Percentiles rank a stretch among this genome's conserved stretches.
Evolutionary conservation across 2,888 invertebrate species (phyloP).

Genomic region (Xylota sylvarum): DNA sequence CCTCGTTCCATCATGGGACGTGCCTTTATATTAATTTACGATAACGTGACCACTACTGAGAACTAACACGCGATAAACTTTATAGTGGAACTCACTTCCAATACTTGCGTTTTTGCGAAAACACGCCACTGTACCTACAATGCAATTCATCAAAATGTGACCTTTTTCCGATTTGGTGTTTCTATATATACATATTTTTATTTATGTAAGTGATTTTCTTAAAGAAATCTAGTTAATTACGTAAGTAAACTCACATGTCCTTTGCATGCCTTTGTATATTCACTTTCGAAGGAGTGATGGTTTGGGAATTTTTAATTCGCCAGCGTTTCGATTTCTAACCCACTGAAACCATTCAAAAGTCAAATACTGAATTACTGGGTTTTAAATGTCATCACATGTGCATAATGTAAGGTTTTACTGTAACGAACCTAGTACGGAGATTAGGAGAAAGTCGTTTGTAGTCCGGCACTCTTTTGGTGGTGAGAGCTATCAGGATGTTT

Average conservation of each 20-base stretch:
- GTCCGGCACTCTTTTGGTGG: too few relatives aligned
- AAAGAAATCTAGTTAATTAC: neutral
- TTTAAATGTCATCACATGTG: too few relatives aligned
- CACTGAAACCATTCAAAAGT: too few relatives aligned
- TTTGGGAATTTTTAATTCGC: too few relatives aligned
- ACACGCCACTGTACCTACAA: conserved; percentile 22
- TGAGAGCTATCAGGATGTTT: too few relatives aligned
- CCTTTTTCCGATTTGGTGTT: neutral
- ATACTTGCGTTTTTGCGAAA: neutral
- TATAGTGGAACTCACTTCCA: conserved; percentile 15
- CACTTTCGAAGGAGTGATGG: too few relatives aligned
- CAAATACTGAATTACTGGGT: too few relatives aligned
- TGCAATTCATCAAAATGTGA: conserved; percentile 14
- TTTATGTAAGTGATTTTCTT: neutral
- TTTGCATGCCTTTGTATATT: too few relatives aligned
- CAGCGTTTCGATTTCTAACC: too few relatives aligned
- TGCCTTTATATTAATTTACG: conserved; percentile 13
- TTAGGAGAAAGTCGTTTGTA: too few relatives aligned
- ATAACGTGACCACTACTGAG: conserved; percentile 14
- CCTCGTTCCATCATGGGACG: neutral
- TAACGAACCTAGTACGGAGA: too few relatives aligned
- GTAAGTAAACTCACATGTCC: neutral
- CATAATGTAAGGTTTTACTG: too few relatives aligned
- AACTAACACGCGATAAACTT: conserved; percentile 41
- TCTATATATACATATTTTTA: neutral